These are phyloP conservation scores for Martes flavigula DNA, from an alignment of 2,797 vertebrate species.

Conservation along the genomic window DNA sequence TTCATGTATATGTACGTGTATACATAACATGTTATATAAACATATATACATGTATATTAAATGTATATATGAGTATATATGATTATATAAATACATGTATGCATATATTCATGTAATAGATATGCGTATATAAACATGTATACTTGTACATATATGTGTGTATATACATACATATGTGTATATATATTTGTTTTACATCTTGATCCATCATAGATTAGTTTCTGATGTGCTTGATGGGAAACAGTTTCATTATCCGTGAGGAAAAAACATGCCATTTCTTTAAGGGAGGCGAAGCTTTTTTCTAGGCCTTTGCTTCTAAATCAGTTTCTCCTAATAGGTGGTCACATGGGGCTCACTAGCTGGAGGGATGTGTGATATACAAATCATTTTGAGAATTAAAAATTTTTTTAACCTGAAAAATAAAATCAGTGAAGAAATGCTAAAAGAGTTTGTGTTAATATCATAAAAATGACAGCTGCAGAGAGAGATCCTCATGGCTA, in stretches of 20 bases:
- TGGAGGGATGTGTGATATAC: not conserved
- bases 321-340: not conserved
- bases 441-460: not conserved
- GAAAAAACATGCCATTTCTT: not conserved
- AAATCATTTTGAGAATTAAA: not conserved
- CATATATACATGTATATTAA: too few relatives aligned
- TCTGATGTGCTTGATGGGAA: not conserved
- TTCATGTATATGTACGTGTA: too few relatives aligned
- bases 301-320: not conserved
- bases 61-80: too few relatives aligned
- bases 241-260: not conserved
- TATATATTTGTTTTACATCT: too few relatives aligned
- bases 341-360: not conserved
- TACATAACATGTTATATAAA: too few relatives aligned
- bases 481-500: not conserved
- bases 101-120: too few relatives aligned
- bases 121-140: too few relatives aligned
- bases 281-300: not conserved
- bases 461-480: not conserved
- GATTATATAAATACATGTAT: too few relatives aligned
- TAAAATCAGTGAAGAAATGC: conserved; percentile 20
- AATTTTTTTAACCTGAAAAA: not conserved
- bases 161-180: too few relatives aligned
- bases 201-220: not conserved
- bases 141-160: too few relatives aligned